These are phyloP conservation scores for Rhimphoctona megacephalus DNA, from an alignment of 2,888 invertebrate genomes.

Conservation along the genomic window DNA sequence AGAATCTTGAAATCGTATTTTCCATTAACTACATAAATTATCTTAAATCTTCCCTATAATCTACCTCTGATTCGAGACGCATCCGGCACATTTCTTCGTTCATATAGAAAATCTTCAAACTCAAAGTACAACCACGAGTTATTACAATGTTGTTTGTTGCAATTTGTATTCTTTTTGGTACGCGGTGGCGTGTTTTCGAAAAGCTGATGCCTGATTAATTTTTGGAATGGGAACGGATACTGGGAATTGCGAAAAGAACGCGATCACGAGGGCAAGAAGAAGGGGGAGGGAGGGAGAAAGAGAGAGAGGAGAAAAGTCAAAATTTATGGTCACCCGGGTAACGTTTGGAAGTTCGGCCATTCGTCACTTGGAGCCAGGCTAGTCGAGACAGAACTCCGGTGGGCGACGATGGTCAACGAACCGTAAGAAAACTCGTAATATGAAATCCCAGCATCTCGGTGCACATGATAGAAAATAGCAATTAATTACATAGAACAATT, in stretches of 20 bases:
- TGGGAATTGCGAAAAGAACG: constrained; percentile 53
- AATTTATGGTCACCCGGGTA: constrained; percentile 64
- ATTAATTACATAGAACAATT: constrained; percentile 63
- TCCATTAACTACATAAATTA: neutral
- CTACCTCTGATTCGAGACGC: neutral
- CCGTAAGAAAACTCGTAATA: constrained; percentile 67
- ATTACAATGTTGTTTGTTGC: constrained; percentile 45
- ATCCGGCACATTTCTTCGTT: neutral
- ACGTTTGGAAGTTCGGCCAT: constrained; percentile 65
- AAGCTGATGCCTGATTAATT: constrained; percentile 62
- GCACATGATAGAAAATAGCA: constrained; percentile 54
- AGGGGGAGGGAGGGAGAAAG: constrained; percentile 6
- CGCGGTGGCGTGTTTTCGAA: constrained; percentile 52
- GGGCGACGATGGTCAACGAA: constrained; percentile 65
- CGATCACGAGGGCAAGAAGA: constrained; percentile 24
- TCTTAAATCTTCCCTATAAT: neutral
- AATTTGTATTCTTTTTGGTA: constrained; percentile 39
- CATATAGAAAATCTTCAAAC: neutral
- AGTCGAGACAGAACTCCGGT: constrained; percentile 50
- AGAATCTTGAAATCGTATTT: neutral
- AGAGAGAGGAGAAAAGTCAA: constrained; percentile 36
- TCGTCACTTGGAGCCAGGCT: constrained; percentile 57
- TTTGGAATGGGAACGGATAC: constrained; percentile 31
- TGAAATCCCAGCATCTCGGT: constrained; percentile 44
- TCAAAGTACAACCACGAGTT: constrained; percentile 1